Evolutionary conservation across 2,888 invertebrate species (phyloP), one percentile per base, ranked within the genome.

Genomic region (Morpho helenor): DNA sequence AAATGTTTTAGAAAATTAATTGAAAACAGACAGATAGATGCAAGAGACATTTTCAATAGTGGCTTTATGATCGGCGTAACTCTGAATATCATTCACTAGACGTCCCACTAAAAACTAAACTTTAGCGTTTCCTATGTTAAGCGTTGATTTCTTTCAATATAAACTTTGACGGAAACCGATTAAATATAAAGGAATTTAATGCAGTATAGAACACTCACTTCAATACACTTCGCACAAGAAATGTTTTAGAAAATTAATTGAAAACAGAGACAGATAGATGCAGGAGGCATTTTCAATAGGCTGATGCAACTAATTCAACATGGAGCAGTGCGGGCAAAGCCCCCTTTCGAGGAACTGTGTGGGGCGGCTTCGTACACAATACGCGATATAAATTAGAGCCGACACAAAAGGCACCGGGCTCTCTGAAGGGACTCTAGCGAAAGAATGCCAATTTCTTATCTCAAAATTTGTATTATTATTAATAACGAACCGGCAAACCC

Each of bases 401-500:
- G 80, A 84, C 84, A 90, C 87, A 89, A 90, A 88, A 84, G 87
- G 75, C 73, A 76, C 65, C 76, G 77, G 76, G 78, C 86, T 87
- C 87, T 86, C 81, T 81, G 85, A 87, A 88, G 87, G 89, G 87
- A 86, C 80, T 80, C 78, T 73, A 72, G 75, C 84, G 69, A 87
- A 88, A 88, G 88, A 90, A 89, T 87, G 80, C 85, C 88, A 88
- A 87, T 84, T 87, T 83, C 89, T 87, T 85, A 86, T 87, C 86
- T 85, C 72, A 79, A 80, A 79, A 75, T 80, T 80, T 74, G 71
- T 77, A 73, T 79, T 87, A 87, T 88, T 89, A 88, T 84, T 88
- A 87, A 76, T 77, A 79, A 79, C 74, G 72, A 80, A 80, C 77
- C 73, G 73, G 69, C 63, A 63, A 65, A 65, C 70, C 82, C 74